Base-by-base conservation (phyloP, 2,113 vertebrate species). In the Sprattus sprattus region DNA sequence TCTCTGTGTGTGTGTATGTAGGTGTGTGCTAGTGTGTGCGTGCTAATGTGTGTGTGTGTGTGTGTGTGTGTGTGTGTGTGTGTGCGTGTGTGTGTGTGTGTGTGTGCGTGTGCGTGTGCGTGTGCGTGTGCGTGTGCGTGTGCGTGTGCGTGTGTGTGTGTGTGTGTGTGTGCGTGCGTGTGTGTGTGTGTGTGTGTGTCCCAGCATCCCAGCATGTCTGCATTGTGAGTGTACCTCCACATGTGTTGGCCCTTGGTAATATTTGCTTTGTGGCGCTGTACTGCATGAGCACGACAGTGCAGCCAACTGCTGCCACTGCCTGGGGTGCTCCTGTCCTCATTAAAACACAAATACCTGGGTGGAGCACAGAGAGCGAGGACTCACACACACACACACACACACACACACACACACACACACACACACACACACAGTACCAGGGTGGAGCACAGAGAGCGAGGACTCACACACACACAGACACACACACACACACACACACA, bases 231-330 rank as follows among this genome's bases (percentile, higher is more conserved):
- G 92, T 93, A 94, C 91, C 93, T 93, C 92, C 84, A 95, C 93
- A 95, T 94, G 91, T 94, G 94, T 94, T 95, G 94, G 93, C 91
- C 93, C 93, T 95, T 95, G 94, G 92, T 92, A 90, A 93, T 94
- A 92, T 95, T 94, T 93, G 94, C 92, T 94, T 94, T 92, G 92
- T 94, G 93, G 87, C 91, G 91, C 92, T 94, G 93, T 93, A 94
- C 91, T 94, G 94, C 93, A 94, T 93, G 92, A 95, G 93, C 93
- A 92, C 92, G 92, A 94, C 93, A 93, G 91, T 86, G 45, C 84
- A 92, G 93, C 92, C 91, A 91, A 92, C 87, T 88, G 88, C 90
- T 39, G 84, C 90, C 89, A 89, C 91, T 81, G 87, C 90, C 91
- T 83, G 75, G 86, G 92, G 91, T 90, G 91, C 93, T 92, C 88